Evolutionary conservation across 2,888 invertebrate species (phyloP), one percentile per base, ranked within the genome.

Genomic region (Scaptomyza cyrtandrae): DNA sequence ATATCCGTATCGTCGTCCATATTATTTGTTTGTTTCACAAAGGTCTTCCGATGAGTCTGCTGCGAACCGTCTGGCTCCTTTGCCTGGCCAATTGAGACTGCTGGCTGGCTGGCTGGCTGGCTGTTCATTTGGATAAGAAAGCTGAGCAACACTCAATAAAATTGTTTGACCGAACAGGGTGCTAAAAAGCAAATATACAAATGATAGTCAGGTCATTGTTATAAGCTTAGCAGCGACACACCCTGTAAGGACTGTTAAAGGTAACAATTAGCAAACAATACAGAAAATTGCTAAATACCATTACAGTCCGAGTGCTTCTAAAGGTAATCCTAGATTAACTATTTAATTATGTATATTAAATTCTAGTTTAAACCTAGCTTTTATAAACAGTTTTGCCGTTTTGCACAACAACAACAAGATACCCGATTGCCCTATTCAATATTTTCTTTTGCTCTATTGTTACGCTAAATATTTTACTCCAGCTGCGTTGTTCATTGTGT

Each of bases 1-100:
- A 88, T 83, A 45, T 89, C 82, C 62, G 77, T 77, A 74, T 89
- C 86, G 60, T 90, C 89, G 48, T 85, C 85, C 83, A 87, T 65
- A 9, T 16, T 50, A 4, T 63, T 71, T 41, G 57, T 41, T 63
- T 78, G 39, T 56, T 52, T 58, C 24, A 37, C 55, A 56, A 60
- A 55, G 50, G 56, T 48, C 33, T n/a, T 16, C 3, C 4, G 6
- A 1, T 6, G 11, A 50, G 45, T 37, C 49, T 27, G 27, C 14
- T 52, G 24, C 24, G 5, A 3, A 24, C 72, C 80, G 87, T 84
- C 82, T 58, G 74, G 56, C 59, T 67, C 53, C 65, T 50, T 79
- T 52, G 80, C 66, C 72, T 74, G 72, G 65, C 72, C 72, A 87
- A 72, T 66, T 65, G 54, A 52, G 65, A 84, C 83, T 50, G 50